A percentile compares a stretch with the other conserved stretches of the same genome.
Evolutionary conservation across 2,113 vertebrate genomes (phyloP).

Genomic region (Laticauda colubrina): DNA sequence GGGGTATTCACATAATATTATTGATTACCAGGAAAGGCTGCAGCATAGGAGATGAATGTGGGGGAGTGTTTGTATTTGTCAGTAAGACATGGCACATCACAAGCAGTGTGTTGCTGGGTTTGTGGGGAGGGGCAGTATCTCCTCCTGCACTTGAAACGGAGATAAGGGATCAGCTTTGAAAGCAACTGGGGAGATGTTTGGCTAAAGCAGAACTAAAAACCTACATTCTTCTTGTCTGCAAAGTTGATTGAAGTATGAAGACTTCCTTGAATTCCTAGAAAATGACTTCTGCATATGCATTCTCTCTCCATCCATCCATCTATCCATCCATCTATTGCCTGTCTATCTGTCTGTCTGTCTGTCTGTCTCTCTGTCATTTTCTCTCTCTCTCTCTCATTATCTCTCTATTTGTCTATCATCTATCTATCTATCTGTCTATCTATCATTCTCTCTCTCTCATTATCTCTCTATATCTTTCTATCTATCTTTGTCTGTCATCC

Average conservation of each 20-base stretch:
- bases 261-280: neutral
- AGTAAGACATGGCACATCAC: neutral
- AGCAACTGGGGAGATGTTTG: neutral
- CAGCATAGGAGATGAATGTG: constrained; percentile 15
- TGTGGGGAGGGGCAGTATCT: neutral
- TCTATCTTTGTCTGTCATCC: too few relatives aligned
- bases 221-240: neutral
- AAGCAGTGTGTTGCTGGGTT: neutral
- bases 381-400: too few relatives aligned
- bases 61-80: neutral
- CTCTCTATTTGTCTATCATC: neutral
- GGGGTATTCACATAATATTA: constrained; percentile 20
- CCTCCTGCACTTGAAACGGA: neutral
- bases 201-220: rapidly evolving
- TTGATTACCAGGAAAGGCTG: constrained; percentile 23
- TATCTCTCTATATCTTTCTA: too few relatives aligned
- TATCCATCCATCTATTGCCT: too few relatives aligned
- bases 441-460: neutral
- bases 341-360: too few relatives aligned
- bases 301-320: too few relatives aligned
- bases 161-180: neutral
- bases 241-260: neutral
- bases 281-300: neutral
- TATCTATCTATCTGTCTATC: neutral
- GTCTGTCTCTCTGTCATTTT: too few relatives aligned